Conservation (phyloP, 1,140 invertebrate genomes). For the Gonioctena quinquepunctata region DNA sequence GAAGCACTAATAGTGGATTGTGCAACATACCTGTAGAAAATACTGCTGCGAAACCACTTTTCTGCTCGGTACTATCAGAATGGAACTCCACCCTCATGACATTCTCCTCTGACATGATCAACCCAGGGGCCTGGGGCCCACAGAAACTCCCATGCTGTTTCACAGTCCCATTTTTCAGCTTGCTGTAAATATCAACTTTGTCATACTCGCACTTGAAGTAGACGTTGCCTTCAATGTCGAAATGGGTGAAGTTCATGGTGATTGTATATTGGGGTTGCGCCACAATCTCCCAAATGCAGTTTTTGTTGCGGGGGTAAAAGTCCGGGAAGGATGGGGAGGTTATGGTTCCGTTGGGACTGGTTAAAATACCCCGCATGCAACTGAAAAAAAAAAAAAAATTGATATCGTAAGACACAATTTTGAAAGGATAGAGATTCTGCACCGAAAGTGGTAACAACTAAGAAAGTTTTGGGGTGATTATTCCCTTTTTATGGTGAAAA, state of each 20-base stretch:
- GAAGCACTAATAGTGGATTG: too few species aligned
- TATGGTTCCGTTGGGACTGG: constrained; percentile 87
- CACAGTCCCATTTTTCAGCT: constrained; percentile 75
- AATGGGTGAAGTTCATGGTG: constrained; percentile 97
- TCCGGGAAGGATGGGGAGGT: constrained; percentile 95
- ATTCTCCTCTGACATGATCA: constrained; percentile 92
- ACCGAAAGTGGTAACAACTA: too few species aligned
- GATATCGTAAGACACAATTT: too few species aligned
- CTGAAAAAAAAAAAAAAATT: constrained; percentile 59
- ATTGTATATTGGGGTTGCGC: constrained; percentile 90
- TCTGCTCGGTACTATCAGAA: constrained; percentile 92
- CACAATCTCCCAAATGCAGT: constrained; percentile 96
- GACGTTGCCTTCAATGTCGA: constrained; percentile 96
- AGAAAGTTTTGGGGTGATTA: too few species aligned
- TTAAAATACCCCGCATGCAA: constrained; percentile 94
- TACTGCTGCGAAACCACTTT: constrained; percentile 89
- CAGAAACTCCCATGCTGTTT: constrained; percentile 85
- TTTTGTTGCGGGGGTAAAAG: constrained; percentile 90
- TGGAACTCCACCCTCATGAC: constrained; percentile 84
- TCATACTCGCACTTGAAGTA: constrained; percentile 94
- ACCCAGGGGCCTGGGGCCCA: constrained; percentile 77
- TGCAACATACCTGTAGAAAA: constrained; percentile 84
- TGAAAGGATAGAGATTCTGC: too few species aligned
- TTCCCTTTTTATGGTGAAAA: too few species aligned
- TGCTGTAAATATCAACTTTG: constrained; percentile 86